These are phyloP conservation scores for Palythoa grandis DNA, from an alignment of 92 coral and sea anemone genomes.

Conservation along the genomic window DNA sequence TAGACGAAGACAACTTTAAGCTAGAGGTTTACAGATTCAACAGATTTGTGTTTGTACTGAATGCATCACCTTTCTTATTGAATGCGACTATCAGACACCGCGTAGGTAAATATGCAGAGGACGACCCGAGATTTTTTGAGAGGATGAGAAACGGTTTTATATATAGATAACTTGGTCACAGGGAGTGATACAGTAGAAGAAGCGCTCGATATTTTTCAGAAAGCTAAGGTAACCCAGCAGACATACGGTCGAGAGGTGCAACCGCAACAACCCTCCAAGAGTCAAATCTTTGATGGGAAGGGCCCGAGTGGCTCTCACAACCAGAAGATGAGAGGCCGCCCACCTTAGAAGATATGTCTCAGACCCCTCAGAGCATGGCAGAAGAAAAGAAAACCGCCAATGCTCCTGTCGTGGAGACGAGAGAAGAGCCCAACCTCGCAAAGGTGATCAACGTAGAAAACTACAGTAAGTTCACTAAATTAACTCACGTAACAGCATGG, in stretches of 20 bases:
- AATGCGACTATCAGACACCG: conserved; percentile 53
- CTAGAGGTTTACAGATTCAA: conserved; percentile 46
- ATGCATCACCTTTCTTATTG: conserved; percentile 58
- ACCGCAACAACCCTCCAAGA: conserved; percentile 42
- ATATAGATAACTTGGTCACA: conserved; percentile 54
- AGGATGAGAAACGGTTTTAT: conserved; percentile 32
- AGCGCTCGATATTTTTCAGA: conserved; percentile 35
- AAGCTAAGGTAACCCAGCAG: conserved; percentile 49
- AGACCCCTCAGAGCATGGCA: no score
- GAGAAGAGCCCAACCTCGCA: no score
- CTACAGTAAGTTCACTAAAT: no score
- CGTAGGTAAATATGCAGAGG: conserved; percentile 25
- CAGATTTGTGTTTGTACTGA: conserved; percentile 58
- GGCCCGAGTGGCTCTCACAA: no score
- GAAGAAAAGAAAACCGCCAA: no score
- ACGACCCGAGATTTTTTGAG: conserved; percentile 49
- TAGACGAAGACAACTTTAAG: conserved; percentile 11
- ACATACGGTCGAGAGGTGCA: conserved; percentile 51
- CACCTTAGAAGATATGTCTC: no score
- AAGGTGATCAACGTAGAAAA: no score
- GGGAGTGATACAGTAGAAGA: conserved; percentile 9
- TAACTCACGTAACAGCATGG: no score
- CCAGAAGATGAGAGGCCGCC: no score
- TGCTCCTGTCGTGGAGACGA: no score
- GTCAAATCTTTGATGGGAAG: conserved; percentile 7